A percentile compares a stretch with the other conserved stretches of the same genome.
These are phyloP conservation scores for Aporophyla lueneburgensis DNA, from an alignment of 2,888 invertebrate species.

Conservation along the genomic window DNA sequence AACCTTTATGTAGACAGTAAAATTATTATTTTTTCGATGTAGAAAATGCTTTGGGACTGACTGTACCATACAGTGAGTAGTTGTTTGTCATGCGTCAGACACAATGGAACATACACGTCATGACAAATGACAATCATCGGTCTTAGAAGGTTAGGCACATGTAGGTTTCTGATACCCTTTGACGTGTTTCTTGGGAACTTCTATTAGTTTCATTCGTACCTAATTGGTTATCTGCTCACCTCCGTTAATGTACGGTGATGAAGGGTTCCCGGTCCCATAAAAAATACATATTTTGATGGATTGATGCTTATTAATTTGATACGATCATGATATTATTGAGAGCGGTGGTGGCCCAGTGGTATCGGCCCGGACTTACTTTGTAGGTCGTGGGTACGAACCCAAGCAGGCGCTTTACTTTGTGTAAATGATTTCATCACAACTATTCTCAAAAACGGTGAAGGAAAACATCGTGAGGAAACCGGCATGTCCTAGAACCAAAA, in stretches of 20 bases:
- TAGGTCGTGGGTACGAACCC: too few species aligned
- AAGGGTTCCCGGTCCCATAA: background rate
- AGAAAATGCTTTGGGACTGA: background rate
- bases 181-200: background rate
- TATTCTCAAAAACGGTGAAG: too few species aligned
- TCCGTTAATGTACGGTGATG: background rate
- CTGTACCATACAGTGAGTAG: slow-evolving; percentile 9
- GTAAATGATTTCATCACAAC: too few species aligned
- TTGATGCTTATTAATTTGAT: background rate
- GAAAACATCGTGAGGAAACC: too few species aligned
- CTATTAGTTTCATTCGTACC: background rate
- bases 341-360: too few species aligned
- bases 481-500: too few species aligned
- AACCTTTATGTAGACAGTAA: too few species aligned
- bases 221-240: background rate
- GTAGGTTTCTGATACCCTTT: slow-evolving; percentile 3
- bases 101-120: slow-evolving; percentile 37
- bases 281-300: background rate
- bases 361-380: too few species aligned
- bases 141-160: slow-evolving; percentile 12
- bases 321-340: background rate
- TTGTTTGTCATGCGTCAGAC: slow-evolving; percentile 44
- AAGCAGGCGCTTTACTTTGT: too few species aligned
- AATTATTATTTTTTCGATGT: background rate
- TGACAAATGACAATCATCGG: slow-evolving; percentile 42